phyloP scores from a whole-genome alignment of 2,113 vertebrate genomes.

The Potamarius usumacintae region DNA sequence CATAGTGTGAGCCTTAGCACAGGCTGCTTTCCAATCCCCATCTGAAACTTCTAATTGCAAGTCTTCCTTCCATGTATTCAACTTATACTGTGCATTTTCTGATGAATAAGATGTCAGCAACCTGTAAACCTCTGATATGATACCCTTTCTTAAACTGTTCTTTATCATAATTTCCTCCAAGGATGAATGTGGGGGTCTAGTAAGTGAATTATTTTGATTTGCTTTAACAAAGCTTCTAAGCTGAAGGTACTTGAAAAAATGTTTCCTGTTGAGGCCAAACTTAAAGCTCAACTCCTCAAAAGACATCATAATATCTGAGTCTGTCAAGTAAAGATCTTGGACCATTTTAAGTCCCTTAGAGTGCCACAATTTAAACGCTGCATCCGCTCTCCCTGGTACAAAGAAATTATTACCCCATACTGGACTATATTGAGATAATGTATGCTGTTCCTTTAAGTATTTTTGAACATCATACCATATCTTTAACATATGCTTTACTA shows the following conservation, averaged over 20 bases:
- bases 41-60: no score
- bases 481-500: background rate
- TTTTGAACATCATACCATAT: background rate
- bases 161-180: background rate
- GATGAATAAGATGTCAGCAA: no score
- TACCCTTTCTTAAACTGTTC: background rate
- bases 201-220: background rate
- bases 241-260: background rate
- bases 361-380: background rate
- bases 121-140: no score
- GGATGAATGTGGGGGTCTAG: background rate
- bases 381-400: background rate
- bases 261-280: background rate
- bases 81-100: no score
- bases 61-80: no score
- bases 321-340: background rate
- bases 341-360: background rate
- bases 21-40: no score
- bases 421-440: background rate
- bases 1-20: no score
- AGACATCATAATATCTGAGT: background rate
- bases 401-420: background rate
- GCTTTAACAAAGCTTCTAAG: background rate
- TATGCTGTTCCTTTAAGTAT: background rate
- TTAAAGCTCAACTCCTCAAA: background rate